Percentiles rank a stretch among this genome's conserved stretches.
phyloP scores from a whole-genome alignment of 2,113 vertebrate species.

The Orthochromis malagaraziensis region DNA sequence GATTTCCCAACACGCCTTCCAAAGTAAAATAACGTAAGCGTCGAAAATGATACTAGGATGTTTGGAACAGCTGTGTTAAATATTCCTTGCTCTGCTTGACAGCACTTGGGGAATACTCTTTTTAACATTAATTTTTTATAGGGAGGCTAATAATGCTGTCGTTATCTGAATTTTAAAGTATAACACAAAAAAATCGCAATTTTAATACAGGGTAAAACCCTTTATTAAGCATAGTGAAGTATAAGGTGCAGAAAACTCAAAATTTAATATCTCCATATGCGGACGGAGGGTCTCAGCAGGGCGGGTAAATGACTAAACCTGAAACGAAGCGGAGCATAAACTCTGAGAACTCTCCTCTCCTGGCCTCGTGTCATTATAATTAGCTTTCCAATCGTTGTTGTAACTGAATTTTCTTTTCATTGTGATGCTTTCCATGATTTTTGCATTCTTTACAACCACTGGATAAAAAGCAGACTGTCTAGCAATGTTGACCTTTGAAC shows the following conservation, averaged over 20 bases:
- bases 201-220: background rate
- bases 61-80: background rate
- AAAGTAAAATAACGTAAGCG: background rate
- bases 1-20: background rate
- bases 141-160: background rate
- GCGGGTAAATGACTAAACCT: background rate
- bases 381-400: background rate
- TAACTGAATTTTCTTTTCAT: background rate
- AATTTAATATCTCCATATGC: rapidly evolving
- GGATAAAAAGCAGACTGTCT: background rate
- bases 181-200: rapidly evolving
- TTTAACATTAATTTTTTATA: background rate
- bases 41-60: rapidly evolving
- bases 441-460: background rate
- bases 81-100: background rate
- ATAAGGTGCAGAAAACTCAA: background rate
- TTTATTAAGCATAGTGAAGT: background rate
- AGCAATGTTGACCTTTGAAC: background rate
- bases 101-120: background rate
- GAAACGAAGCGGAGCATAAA: background rate
- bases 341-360: background rate
- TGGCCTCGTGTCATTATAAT: background rate
- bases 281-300: background rate
- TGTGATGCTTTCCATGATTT: background rate
- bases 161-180: background rate